Evolutionary conservation across 2,888 invertebrate species (phyloP).

Genomic region (Epistrophe eligans): DNA sequence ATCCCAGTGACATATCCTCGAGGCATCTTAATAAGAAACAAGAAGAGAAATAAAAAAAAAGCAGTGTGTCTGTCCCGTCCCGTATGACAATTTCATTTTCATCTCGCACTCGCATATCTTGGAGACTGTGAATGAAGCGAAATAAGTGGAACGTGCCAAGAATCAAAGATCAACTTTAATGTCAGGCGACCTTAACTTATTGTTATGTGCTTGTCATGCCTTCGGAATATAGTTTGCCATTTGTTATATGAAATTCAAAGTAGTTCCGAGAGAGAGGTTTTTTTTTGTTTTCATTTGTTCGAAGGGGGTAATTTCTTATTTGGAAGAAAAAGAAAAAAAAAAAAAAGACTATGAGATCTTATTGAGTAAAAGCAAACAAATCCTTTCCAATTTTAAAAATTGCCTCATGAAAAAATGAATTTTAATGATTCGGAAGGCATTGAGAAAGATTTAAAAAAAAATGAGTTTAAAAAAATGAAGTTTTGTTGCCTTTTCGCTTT

Average conservation of each 20-base stretch:
- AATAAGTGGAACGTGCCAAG: slow-evolving; percentile 71
- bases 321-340: neutral
- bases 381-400: slow-evolving; percentile 24
- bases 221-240: slow-evolving; percentile 30
- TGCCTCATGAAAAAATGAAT: slow-evolving; percentile 6
- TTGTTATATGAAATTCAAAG: slow-evolving; percentile 35
- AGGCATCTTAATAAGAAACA: slow-evolving; percentile 71
- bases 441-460: neutral
- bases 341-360: neutral
- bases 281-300: slow-evolving; percentile 20
- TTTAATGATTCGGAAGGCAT: neutral
- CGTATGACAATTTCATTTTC: slow-evolving; percentile 67
- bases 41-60: slow-evolving; percentile 35
- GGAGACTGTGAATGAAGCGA: slow-evolving; percentile 56
- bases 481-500: too few species aligned
- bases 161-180: slow-evolving; percentile 69
- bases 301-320: neutral
- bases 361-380: slow-evolving; percentile 15
- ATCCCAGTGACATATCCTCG: slow-evolving; percentile 69
- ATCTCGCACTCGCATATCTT: slow-evolving; percentile 23
- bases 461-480: neutral
- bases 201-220: slow-evolving; percentile 54
- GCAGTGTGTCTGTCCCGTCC: neutral
- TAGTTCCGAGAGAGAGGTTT: slow-evolving; percentile 25
- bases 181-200: slow-evolving; percentile 59